These are phyloP conservation scores for Papilio helenus DNA, from an alignment of 1,140 invertebrate species.

Conservation along the genomic window DNA sequence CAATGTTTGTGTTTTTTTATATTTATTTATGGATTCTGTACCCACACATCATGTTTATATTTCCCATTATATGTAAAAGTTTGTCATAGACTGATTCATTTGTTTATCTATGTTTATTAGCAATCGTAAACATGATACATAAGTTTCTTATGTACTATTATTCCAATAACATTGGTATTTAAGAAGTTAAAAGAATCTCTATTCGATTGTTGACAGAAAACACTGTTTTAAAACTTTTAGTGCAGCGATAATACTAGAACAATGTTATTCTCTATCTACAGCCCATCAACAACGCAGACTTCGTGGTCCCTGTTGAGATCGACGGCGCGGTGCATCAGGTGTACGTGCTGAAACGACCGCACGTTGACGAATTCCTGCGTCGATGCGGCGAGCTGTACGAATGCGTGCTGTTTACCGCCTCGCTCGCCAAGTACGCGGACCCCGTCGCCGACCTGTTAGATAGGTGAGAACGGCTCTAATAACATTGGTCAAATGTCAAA, in stretches of 20 bases:
- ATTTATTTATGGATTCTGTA: background rate
- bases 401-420: constrained; percentile 99
- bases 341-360: constrained; percentile 99
- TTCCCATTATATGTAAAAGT: background rate
- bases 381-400: constrained; percentile 99
- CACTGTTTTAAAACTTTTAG: too few species aligned
- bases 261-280: constrained; percentile 79
- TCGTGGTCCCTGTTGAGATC: constrained; percentile 99
- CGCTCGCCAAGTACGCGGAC: constrained; percentile 99
- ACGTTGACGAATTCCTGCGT: constrained; percentile 99
- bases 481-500: background rate
- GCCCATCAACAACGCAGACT: constrained; percentile 99
- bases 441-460: constrained; percentile 99
- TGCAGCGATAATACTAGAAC: too few species aligned
- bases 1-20: background rate
- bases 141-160: background rate
- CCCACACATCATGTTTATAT: background rate
- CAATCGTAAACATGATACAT: background rate
- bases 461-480: constrained; percentile 73
- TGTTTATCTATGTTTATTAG: background rate
- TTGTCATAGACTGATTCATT: constrained; percentile 1
- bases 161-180: too few species aligned
- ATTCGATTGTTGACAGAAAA: too few species aligned
- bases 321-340: constrained; percentile 99
- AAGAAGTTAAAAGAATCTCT: too few species aligned